Evolutionary conservation across 2,888 invertebrate species (phyloP), one percentile per base, ranked within the genome.

Genomic region (Caenorhabditis parvicauda): DNA sequence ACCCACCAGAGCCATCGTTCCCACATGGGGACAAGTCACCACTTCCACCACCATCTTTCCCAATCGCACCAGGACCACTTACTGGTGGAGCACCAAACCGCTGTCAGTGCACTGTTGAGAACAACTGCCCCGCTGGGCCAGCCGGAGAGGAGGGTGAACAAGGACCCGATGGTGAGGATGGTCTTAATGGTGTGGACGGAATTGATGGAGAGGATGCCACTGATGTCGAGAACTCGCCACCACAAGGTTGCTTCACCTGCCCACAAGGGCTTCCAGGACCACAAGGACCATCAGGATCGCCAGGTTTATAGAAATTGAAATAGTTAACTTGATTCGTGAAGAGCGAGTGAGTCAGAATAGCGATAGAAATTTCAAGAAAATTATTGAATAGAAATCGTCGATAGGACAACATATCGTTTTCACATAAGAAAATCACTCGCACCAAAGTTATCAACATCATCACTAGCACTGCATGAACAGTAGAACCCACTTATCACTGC

Each of bases 191-290:
- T 43, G 50, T 68, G 19, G 62, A 66, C 17, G 75, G 72, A 43
- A 54, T 64, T 29, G 72, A 75, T 46, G 76, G 75, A 42, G 59
- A 59, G 37, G 68, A 75, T 25, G 75, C 73, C 22, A 70, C 73
- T 22, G 71, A 76, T 43, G 59, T 74, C 28, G 61, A 63, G 51
- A 72, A 76, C 51, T 61, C 54, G 44, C 67, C 69, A 32, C 52
- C 72, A 6, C 60, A 58, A 41, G 76, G 76, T 14, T 76, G 75
- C 63, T 76, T 75, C 68, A 67, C 64, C 29, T 76, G 76, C 56
- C 75, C 75, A 38, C 66, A 64, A 53, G 74, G 71, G 2, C 67
- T 64, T 24, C 64, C 68, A 27, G 74, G 74, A 62, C 59, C 64
- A 25, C 70, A 64, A 48, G 71, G 71, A 55, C 66, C 66, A 25